Conservation (phyloP, 2,113 vertebrate species). For the Fulica atra region DNA sequence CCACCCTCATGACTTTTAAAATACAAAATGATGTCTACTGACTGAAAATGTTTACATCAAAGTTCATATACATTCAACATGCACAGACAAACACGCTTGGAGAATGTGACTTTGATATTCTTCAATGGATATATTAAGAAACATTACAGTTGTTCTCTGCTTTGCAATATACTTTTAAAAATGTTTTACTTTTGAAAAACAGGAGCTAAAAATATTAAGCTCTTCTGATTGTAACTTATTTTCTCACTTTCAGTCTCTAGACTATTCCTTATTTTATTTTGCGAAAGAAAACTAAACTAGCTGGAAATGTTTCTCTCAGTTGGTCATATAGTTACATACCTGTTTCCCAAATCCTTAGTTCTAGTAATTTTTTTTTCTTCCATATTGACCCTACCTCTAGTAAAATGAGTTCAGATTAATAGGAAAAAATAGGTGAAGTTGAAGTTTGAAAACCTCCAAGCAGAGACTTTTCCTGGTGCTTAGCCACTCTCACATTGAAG, state of each 20-base stretch:
- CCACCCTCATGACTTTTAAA: conserved; percentile 3
- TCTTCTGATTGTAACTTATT: background rate
- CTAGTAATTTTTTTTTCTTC: background rate
- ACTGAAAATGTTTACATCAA: conserved; percentile 61
- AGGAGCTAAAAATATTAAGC: background rate
- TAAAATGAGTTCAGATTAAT: background rate
- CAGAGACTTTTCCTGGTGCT: background rate
- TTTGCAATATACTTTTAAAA: background rate
- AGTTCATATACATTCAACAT: background rate
- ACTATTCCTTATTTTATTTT: background rate
- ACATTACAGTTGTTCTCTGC: background rate
- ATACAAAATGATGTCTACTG: conserved; percentile 12
- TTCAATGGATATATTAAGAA: conserved; percentile 59
- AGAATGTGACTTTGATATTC: conserved; percentile 45
- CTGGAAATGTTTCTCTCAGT: background rate
- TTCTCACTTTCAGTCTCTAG: background rate
- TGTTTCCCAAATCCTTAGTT: background rate
- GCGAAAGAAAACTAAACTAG: background rate
- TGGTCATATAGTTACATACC: background rate
- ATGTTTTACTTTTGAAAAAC: conserved; percentile 10
- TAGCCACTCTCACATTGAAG: background rate
- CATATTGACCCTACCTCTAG: background rate
- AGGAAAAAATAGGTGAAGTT: background rate
- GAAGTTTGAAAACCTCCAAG: background rate
- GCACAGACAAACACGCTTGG: background rate